Evolutionary conservation across 53 echinoderm and acorn worm species (phyloP), one percentile per base, ranked within the genome.

Genomic region (Stichopus horrens): DNA sequence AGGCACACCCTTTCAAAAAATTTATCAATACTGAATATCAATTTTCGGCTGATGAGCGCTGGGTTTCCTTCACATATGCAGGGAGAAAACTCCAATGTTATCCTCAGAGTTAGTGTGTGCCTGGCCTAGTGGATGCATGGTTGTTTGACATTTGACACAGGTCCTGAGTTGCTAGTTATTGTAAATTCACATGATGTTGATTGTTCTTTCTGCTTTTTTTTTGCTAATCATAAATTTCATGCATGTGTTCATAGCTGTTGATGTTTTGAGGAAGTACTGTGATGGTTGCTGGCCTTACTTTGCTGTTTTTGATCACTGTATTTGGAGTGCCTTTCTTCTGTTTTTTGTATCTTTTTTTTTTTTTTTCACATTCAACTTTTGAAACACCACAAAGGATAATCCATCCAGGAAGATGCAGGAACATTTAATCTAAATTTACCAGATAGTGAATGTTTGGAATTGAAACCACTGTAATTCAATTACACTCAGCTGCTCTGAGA

Each of bases 221-320:
- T 76, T 23, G 77, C 77, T 76, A 76, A 76, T 53, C 77, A 76
- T 53, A 51, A 22, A 76, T n/a, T 76, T 76, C 77, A 76, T 76
- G 77, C 77, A 76, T 85, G 85, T 65, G 21, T 83, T 23, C 57
- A 58, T 58, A 37, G 21, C 60, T 85, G 23, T 67, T 52, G 63
- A 53, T 85, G 67, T 85, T 85, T 37, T 20, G 66, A 85, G 85
- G 85, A 65, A 66, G 67, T 85, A 21, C 56, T 81, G 18, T 21
- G 7, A 52, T 81, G 55, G 55, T 81, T 81, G 55, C 57, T 81
- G 21, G 8, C 21, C 21, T 81, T 14, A 55, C 59, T 65, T 85
- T 85, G 85, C 85, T 65, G 85, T 85, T 85, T 37, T 79, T 52
- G 8, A 85, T 85, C 65, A 85, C 85, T 23, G 66, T 85, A 85